A percentile compares a stretch with the other conserved stretches of the same genome.
Conservation (phyloP, 2,113 vertebrate genomes). For the Dryoscopus gambensis region DNA sequence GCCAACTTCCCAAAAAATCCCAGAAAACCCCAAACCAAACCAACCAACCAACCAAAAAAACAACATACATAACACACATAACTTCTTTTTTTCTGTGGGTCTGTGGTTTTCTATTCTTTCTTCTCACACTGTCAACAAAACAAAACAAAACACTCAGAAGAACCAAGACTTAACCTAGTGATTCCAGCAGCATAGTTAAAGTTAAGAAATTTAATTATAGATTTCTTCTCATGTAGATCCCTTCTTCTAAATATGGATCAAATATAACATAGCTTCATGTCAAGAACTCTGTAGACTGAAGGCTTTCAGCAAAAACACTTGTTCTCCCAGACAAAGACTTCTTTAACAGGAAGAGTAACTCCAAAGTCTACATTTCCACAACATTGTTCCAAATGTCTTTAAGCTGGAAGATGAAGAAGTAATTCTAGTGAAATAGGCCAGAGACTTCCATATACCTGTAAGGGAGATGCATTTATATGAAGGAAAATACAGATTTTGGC, state of each 20-base stretch:
- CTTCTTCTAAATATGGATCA: not conserved
- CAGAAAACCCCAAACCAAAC: no score
- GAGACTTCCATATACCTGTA: not conserved
- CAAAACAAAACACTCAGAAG: not conserved
- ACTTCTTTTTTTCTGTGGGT: not conserved
- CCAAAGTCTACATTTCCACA: not conserved
- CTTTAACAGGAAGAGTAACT: not conserved
- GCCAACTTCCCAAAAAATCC: not conserved
- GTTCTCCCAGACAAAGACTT: not conserved
- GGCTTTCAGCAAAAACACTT: not conserved
- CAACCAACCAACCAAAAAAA: not conserved
- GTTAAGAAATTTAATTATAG: not conserved
- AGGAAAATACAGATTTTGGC: not conserved
- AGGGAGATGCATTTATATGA: not conserved
- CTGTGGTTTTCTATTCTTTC: not conserved
- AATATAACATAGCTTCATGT: not conserved
- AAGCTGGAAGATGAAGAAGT: not conserved
- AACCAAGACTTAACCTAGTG: not conserved
- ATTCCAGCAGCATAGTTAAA: not conserved
- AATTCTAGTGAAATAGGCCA: not conserved
- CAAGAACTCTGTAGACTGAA: not conserved
- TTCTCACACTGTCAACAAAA: not conserved
- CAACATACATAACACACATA: not conserved
- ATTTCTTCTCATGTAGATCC: not conserved
- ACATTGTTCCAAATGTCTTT: not conserved